Base-by-base conservation (phyloP, 2,888 invertebrate genomes). In the Thereva nobilitata region DNA sequence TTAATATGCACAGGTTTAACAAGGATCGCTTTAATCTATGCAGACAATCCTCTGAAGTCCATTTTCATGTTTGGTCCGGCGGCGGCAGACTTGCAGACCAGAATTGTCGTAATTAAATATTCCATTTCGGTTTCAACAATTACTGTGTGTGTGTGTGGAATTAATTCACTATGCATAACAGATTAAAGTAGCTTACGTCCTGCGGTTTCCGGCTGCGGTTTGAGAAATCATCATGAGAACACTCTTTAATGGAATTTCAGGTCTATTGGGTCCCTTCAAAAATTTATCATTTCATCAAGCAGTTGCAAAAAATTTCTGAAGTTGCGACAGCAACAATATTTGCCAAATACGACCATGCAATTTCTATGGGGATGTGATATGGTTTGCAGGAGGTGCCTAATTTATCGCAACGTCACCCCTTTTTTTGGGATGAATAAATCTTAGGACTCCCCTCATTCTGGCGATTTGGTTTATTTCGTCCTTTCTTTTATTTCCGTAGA, bases 111-210 rank as follows among this genome's bases (percentile, higher is more conserved):
- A 68, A 68, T 68, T 68, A 68, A 68, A 68, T 68, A 68, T 68
- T 68, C 68, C 68, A 68, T 68, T 68, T 68, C 53, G 68, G 68
- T 68, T 68, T 68, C 50, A 57, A 63, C 66, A 68, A 68, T 68
- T 68, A 66, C 66, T 44, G 68, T 34, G 23, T 23, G 23, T 23
- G 23, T 23, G 23, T 45, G 64, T 57, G 65, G 67, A 69, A 64
- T 68, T 65, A 69, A 69, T 69, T 67, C 54, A 67, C 55, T 69
- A 69, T 69, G 69, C 69, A 69, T 67, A 67, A 57, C 67, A 47
- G 69, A 69, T 69, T 69, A 69, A 69, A 34, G 55, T 45, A 52
- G 64, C 64, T 64, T 64, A 64, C 45, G 42, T 64, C 45, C 61
- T 50, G 50, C 50, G 61, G 50, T 34, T 40, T 49, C 6, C 41